Base-by-base conservation (phyloP, 2,888 invertebrate species). In the Eilema caniola region DNA sequence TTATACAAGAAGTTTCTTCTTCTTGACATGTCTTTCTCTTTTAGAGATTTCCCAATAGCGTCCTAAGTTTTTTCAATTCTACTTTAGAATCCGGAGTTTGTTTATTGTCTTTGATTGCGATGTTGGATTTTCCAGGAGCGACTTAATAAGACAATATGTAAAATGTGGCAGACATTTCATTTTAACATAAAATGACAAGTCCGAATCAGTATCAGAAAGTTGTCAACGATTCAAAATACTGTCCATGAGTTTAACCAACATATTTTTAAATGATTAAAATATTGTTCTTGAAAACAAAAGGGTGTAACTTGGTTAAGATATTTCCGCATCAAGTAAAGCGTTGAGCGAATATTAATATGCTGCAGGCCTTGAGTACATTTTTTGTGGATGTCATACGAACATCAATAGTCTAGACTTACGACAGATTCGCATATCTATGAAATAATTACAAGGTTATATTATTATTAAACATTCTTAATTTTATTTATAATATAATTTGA, bases 251-350 rank as follows among this genome's bases (percentile, higher is more conserved):
- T 25, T 20, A 25, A 14, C n/a, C n/a, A 33, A 33, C 31, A 33
- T 25, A 23, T 23, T 62, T 62, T n/a, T 60, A 11, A 31, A 60
- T 31, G 2, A 60, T 24, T 62, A 16, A 37, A 10, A 25, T 16
- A 14, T 0, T 28, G 23, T 24, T 62, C 12, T 62, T 62, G 23
- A 62, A 7, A 14, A 23, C 10, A 10, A 24, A 41, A 41, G 23
- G 8, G 23, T n/a, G 11, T 24, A 37, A 37, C 41, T 25, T 24
- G 24, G 1, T 41, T 16, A 62, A 20, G 20, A 62, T 20, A 41
- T 62, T 41, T 80, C 80, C 80, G 78, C 63, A 53, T 72, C 68
- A 68, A 47, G 65, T 69, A 67, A 66, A 37, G 61, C 74, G 59
- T 53, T 53, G n/a, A 20, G 2, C 53, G 53, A 53, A 53, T 53